Conservation (phyloP, 2,113 vertebrate species). For the Argyrosomus japonicus region DNA sequence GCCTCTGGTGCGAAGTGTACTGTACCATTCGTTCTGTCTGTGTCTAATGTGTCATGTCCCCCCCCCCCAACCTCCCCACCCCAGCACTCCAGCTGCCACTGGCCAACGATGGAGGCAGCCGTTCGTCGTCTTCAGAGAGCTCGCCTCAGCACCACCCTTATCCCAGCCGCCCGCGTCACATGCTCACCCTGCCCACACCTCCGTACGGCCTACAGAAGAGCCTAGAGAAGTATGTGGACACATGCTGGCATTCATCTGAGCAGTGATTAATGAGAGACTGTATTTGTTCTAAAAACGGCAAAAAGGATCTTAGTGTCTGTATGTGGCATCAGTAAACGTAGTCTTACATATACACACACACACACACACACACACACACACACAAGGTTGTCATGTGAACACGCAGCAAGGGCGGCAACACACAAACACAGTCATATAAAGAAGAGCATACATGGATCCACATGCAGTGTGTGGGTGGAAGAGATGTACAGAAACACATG, state of each 20-base stretch:
- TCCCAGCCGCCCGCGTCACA: constrained; percentile 87
- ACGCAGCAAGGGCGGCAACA: background rate
- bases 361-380: background rate
- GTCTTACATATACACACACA: background rate
- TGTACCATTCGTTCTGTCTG: background rate
- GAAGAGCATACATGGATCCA: background rate
- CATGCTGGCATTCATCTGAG: background rate
- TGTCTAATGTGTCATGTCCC: constrained; percentile 38
- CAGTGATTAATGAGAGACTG: background rate
- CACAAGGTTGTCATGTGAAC: background rate
- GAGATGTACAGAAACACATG: constrained; percentile 9
- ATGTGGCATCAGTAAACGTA: background rate
- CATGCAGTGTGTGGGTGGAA: background rate
- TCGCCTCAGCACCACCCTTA: constrained; percentile 90
- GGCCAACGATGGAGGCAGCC: constrained; percentile 91
- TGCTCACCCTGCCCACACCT: constrained; percentile 89
- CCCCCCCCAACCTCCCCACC: background rate
- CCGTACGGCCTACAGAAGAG: constrained; percentile 88
- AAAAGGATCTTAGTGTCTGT: background rate
- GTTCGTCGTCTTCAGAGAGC: constrained; percentile 90
- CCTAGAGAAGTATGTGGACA: constrained; percentile 88
- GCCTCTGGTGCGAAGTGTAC: constrained; percentile 11
- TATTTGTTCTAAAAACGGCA: background rate
- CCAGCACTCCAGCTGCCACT: constrained; percentile 91
- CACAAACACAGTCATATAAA: background rate